phyloP scores from a whole-genome alignment of 2,797 vertebrate genomes.

The Pseudotriccus pelzelni region DNA sequence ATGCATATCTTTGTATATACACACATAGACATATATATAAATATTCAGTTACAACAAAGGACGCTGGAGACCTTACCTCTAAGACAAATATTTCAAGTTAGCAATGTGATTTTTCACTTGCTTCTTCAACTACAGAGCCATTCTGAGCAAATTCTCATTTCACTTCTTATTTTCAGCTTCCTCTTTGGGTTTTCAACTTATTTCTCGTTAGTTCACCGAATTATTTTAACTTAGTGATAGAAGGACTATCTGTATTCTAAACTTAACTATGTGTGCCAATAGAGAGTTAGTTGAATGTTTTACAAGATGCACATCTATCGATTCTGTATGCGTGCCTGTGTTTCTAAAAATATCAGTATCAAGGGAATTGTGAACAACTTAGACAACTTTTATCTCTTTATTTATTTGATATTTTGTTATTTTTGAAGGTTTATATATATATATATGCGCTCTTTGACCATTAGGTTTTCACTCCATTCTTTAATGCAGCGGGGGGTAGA shows the following conservation, averaged over 20 bases:
- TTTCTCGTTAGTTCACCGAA: background rate
- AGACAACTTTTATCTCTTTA: conserved; percentile 33
- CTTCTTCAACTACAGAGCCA: background rate
- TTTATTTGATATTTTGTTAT: conserved; percentile 35
- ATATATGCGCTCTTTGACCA: conserved; percentile 28
- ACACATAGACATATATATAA: background rate
- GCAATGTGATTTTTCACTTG: background rate
- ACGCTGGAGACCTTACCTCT: background rate
- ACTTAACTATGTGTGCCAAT: conserved; percentile 28
- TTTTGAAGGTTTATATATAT: conserved; percentile 56
- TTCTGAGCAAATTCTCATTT: background rate
- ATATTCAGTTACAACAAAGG: background rate
- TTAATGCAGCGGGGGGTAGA: conserved; percentile 50
- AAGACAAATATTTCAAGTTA: background rate
- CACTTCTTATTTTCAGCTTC: background rate
- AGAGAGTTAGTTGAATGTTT: conserved; percentile 28
- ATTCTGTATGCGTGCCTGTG: background rate
- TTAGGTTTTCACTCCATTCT: conserved; percentile 67
- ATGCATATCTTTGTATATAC: background rate
- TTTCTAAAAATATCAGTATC: conserved; percentile 46
- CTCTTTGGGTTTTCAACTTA: background rate
- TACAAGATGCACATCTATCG: conserved; percentile 59
- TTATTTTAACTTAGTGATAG: conserved; percentile 17
- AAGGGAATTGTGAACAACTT: conserved; percentile 17
- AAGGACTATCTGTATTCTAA: background rate